These are phyloP conservation scores for Melieria omissa DNA, from an alignment of 2,888 invertebrate genomes.

Conservation along the genomic window DNA sequence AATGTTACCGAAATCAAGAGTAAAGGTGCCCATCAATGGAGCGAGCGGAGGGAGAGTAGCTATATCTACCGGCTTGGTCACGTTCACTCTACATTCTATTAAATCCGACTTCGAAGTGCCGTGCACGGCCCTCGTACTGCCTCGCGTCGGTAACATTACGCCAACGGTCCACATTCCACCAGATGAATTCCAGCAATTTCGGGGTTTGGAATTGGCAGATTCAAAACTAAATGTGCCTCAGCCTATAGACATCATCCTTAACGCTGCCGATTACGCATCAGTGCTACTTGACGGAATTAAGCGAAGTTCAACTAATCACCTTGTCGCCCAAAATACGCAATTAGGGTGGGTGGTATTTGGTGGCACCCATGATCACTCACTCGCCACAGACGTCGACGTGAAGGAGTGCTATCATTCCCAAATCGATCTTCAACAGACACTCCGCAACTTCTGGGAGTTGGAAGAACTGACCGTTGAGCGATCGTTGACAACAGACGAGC, in stretches of 20 bases:
- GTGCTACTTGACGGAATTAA: background rate
- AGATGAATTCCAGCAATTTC: too few relatives aligned
- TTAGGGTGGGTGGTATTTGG: slow-evolving; percentile 9
- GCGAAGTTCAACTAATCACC: background rate
- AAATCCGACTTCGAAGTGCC: background rate
- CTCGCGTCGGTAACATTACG: too few relatives aligned
- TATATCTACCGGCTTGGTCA: too few relatives aligned
- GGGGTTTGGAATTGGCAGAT: background rate
- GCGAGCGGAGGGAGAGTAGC: too few relatives aligned
- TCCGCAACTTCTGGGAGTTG: slow-evolving; percentile 26
- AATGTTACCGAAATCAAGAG: background rate
- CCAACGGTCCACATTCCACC: too few relatives aligned
- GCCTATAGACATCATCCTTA: background rate
- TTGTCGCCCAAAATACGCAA: too few relatives aligned
- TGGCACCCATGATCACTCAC: background rate
- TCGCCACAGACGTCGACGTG: background rate
- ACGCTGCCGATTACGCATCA: background rate
- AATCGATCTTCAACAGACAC: slow-evolving; percentile 9
- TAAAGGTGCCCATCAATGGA: slow-evolving; percentile 16
- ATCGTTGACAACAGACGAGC: background rate
- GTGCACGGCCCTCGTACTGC: too few relatives aligned
- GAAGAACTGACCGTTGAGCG: slow-evolving; percentile 17
- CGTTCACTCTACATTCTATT: slow-evolving; percentile 1
- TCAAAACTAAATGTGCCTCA: background rate
- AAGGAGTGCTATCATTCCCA: background rate